Percentiles rank a stretch among this genome's conserved stretches.
These are phyloP conservation scores for Hylaeus volcanicus DNA, from an alignment of 1,140 invertebrate species.

Conservation along the genomic window DNA sequence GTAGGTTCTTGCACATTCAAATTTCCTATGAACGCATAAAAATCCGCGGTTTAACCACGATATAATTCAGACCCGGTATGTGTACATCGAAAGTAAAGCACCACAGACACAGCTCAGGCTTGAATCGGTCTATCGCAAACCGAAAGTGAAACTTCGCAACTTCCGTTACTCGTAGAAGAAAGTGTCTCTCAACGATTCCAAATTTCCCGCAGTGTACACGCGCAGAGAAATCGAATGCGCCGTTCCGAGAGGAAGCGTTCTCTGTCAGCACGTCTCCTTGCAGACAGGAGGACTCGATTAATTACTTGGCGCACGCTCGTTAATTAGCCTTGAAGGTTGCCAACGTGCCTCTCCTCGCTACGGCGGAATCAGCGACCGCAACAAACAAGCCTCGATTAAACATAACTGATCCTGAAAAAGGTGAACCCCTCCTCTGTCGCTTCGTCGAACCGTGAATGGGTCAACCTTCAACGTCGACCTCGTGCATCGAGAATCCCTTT, in stretches of 20 bases:
- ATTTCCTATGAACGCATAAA: too few species aligned
- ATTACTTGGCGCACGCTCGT: conserved; percentile 62
- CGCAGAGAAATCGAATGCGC: conserved; percentile 5
- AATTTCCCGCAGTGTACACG: background rate
- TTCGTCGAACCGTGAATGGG: background rate
- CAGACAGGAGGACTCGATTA: conserved; percentile 56
- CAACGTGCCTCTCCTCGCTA: conserved; percentile 25
- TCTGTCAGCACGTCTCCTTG: conserved; percentile 26
- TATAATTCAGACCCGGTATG: too few species aligned
- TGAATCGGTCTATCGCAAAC: too few species aligned
- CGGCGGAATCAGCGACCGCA: conserved; percentile 24
- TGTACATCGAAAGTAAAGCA: too few species aligned
- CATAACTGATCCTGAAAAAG: conserved; percentile 22
- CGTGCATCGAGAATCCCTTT: too few species aligned
- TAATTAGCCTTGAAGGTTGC: conserved; percentile 65
- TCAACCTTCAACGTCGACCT: background rate
- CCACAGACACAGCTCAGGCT: too few species aligned
- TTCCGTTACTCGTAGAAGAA: background rate
- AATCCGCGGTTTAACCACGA: too few species aligned
- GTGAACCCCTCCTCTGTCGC: background rate
- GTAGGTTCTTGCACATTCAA: too few species aligned
- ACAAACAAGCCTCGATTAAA: conserved; percentile 44
- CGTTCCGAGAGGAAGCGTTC: conserved; percentile 16
- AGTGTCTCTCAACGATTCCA: background rate
- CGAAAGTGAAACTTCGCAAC: too few species aligned